A percentile compares a stretch with the other conserved stretches of the same genome.
Evolutionary conservation across 2,888 invertebrate genomes (phyloP).

Genomic region (Pegoplata infirma): DNA sequence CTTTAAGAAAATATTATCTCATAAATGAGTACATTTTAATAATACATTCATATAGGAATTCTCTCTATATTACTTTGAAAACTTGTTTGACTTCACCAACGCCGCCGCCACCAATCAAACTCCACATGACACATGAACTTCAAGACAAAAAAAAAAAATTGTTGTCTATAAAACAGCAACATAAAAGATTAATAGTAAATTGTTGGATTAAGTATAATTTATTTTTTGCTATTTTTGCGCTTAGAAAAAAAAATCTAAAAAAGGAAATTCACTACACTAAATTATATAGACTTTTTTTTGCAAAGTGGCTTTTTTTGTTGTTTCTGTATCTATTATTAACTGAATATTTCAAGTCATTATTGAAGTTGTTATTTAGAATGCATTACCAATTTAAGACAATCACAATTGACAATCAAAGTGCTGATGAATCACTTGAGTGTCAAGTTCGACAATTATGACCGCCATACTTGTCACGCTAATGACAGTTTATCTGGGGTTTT

Average conservation of each 20-base stretch:
- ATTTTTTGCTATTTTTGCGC: not conserved
- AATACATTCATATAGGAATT: no score
- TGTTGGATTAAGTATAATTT: no score
- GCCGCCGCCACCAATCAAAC: slow-evolving; percentile 57
- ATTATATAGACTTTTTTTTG: slow-evolving; percentile 44
- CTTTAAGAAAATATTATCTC: no score
- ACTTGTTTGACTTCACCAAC: slow-evolving; percentile 58
- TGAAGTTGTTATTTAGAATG: slow-evolving; percentile 13
- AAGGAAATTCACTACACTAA: slow-evolving; percentile 41
- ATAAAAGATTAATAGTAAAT: slow-evolving; percentile 33
- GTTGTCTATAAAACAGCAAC: not conserved
- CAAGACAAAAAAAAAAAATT: slow-evolving; percentile 26
- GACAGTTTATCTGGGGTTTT: slow-evolving; percentile 50
- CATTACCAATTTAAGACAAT: slow-evolving; percentile 60
- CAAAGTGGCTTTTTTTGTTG: slow-evolving; percentile 3
- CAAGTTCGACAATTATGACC: slow-evolving; percentile 64
- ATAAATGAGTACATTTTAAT: no score
- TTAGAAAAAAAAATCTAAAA: slow-evolving; percentile 55
- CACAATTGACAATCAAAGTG: slow-evolving; percentile 63
- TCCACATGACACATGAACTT: slow-evolving; percentile 63
- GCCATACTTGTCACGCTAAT: slow-evolving; percentile 64
- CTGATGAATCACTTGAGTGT: slow-evolving; percentile 65
- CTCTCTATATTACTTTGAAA: slow-evolving; percentile 1
- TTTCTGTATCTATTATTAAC: slow-evolving; percentile 40
- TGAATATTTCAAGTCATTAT: slow-evolving; percentile 49